Percentiles rank a stretch among this genome's conserved stretches.
Conservation (phyloP, 2,113 vertebrate species). For the Pionites leucogaster region DNA sequence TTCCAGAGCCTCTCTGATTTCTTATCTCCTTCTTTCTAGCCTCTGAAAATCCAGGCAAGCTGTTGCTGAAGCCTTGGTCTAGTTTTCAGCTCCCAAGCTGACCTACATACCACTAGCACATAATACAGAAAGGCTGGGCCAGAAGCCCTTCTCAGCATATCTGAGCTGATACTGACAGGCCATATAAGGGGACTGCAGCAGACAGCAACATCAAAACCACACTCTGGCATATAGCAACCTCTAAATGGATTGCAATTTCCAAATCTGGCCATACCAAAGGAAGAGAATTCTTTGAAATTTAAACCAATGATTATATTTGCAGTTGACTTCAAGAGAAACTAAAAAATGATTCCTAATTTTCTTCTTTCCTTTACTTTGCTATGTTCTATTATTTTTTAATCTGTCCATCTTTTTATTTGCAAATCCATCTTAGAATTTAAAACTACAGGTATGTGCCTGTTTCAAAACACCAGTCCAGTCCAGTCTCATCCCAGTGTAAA, state of each 20-base stretch:
- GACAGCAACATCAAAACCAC: not conserved
- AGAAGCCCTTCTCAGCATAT: not conserved
- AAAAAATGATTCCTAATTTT: not conserved
- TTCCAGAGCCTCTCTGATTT: not conserved
- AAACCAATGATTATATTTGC: not conserved
- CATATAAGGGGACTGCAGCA: accelerated
- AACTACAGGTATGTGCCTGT: not conserved
- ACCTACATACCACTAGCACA: not conserved
- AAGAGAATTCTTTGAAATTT: not conserved
- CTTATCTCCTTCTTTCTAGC: not conserved
- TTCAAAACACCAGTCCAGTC: not conserved
- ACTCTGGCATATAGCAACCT: not conserved
- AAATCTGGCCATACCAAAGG: not conserved
- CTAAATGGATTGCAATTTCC: accelerated
- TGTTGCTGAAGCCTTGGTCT: not conserved
- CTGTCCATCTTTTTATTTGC: not conserved
- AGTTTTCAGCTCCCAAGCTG: not conserved
- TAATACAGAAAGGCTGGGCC: accelerated
- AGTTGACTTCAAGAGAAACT: not conserved
- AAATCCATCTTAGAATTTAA: not conserved
- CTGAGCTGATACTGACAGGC: too few relatives aligned
- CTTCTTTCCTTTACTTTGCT: not conserved
- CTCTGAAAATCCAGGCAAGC: not conserved
- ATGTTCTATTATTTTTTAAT: not conserved
- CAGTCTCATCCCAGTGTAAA: not conserved